phyloP scores from a whole-genome alignment of 2,113 vertebrate species.

The Poeciliopsis occidentalis region DNA sequence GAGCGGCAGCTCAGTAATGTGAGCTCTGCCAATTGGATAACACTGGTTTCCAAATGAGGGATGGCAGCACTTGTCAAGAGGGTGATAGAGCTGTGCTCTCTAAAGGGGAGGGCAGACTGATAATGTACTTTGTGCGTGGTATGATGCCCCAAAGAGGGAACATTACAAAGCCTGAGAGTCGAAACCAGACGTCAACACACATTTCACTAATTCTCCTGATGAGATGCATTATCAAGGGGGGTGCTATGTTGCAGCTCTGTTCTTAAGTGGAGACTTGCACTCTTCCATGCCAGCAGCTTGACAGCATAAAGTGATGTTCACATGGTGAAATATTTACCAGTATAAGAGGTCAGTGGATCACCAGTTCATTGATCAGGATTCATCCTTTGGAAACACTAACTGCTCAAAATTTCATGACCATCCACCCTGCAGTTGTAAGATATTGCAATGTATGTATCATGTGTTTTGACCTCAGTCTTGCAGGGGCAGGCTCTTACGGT shows the following conservation, averaged over 20 bases:
- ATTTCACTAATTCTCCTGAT: conserved; percentile 35
- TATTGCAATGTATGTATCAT: no score
- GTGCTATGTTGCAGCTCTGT: conserved; percentile 27
- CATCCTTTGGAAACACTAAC: background rate
- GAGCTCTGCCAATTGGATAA: conserved; percentile 68
- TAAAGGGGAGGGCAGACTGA: conserved; percentile 37
- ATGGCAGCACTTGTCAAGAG: conserved; percentile 57
- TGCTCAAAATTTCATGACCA: background rate
- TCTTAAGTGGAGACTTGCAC: background rate
- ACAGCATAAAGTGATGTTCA: conserved; percentile 7
- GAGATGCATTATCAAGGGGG: conserved; percentile 32
- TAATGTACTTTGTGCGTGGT: conserved; percentile 24
- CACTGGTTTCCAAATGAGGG: conserved; percentile 57
- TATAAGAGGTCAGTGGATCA: conserved; percentile 1
- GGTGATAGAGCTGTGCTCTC: conserved; percentile 60
- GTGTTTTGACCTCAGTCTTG: no score
- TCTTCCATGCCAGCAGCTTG: conserved; percentile 10
- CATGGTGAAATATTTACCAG: conserved; percentile 10
- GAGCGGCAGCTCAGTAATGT: no score
- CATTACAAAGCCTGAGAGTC: conserved; percentile 10
- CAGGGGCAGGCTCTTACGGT: no score
- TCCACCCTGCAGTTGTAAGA: no score
- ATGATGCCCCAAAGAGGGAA: conserved; percentile 26
- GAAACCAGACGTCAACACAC: conserved; percentile 18
- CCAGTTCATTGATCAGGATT: background rate